phyloP scores from a whole-genome alignment of 2,113 vertebrate genomes.

The Chrysochloris asiatica region DNA sequence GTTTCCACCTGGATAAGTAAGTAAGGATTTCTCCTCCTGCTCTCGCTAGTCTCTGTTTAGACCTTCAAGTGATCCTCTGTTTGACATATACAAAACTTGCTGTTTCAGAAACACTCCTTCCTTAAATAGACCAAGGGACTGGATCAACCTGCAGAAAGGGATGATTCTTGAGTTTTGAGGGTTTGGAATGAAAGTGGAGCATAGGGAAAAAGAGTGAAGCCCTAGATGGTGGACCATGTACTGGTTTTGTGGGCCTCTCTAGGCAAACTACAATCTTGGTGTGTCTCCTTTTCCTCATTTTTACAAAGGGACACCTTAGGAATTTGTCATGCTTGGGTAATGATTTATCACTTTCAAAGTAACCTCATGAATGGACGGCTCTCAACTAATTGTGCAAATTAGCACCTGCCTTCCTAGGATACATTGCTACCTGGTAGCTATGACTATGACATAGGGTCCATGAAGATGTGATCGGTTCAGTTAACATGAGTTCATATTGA shows the following conservation, averaged over 20 bases:
- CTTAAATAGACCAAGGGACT: neutral
- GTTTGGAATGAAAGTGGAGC: neutral
- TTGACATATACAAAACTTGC: too few species aligned
- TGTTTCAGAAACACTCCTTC: too few species aligned
- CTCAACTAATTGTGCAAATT: neutral
- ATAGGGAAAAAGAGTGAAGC: neutral
- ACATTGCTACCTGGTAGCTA: neutral
- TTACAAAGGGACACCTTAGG: neutral
- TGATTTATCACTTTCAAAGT: neutral
- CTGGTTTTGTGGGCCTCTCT: neutral
- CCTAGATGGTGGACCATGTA: neutral
- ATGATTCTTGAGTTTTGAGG: neutral
- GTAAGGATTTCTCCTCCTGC: neutral
- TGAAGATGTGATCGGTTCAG: neutral
- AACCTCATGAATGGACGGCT: neutral
- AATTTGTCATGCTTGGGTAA: neutral
- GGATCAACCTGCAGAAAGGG: neutral
- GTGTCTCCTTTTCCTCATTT: neutral
- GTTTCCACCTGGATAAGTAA: neutral
- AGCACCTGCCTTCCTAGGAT: neutral
- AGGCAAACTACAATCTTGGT: neutral
- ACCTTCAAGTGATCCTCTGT: too few species aligned
- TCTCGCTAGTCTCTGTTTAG: neutral
- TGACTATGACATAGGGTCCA: neutral
- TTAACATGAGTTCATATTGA: neutral